A percentile compares a stretch with the other conserved stretches of the same genome.
These are phyloP conservation scores for Tokudaia muenninki DNA, from an alignment of 2,797 vertebrate genomes.

Conservation along the genomic window DNA sequence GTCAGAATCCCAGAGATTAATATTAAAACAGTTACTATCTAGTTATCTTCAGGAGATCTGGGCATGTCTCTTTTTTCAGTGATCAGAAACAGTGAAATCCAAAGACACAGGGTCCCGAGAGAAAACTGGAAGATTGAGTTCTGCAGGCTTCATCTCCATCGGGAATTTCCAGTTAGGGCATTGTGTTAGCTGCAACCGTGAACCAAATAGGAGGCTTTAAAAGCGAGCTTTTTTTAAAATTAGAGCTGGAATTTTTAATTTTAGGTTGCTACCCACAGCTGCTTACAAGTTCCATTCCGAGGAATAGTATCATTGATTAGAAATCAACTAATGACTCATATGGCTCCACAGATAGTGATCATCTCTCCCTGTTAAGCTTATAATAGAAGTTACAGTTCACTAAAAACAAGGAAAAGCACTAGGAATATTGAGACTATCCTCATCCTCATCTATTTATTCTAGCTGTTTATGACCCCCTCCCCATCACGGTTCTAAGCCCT, in stretches of 20 bases:
- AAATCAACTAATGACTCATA: neutral
- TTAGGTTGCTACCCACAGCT: neutral
- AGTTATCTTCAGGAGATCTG: neutral
- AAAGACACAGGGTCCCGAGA: neutral
- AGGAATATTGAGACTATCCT: neutral
- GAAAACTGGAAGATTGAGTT: neutral
- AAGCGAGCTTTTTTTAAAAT: neutral
- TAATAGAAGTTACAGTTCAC: neutral
- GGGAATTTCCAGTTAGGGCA: neutral
- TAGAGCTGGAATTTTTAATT: neutral
- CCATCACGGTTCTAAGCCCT: neutral
- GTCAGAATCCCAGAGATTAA: neutral
- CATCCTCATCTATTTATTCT: neutral
- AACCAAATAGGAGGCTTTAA: neutral
- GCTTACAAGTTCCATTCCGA: neutral
- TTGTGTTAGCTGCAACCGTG: neutral
- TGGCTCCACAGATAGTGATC: neutral
- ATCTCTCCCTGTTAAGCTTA: neutral
- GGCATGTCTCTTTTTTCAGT: neutral
- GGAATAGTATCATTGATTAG: neutral
- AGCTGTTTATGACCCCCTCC: neutral
- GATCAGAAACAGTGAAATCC: neutral
- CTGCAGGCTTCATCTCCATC: neutral
- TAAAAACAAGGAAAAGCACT: neutral
- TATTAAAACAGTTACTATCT: neutral